Evolutionary conservation across 2,888 invertebrate species (phyloP), one percentile per base, ranked within the genome.

Genomic region (Sipha maydis): DNA sequence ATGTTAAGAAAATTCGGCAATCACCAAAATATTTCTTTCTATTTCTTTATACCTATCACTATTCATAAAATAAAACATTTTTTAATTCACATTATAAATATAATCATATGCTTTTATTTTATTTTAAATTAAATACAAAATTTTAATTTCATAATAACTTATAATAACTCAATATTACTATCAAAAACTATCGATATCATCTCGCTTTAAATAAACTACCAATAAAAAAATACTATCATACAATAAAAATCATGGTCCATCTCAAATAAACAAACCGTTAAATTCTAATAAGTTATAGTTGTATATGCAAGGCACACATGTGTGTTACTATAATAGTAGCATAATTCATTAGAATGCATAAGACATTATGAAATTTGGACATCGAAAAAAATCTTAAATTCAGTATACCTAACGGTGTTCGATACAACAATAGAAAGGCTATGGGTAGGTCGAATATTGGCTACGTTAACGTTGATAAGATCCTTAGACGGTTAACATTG

Each of bases 261-360:
- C 48, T 31, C 73, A 38, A 75, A 80, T 41, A 88, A 80, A 73
- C 31, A 17, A 88, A 88, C 86, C 86, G 80, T 88, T 88, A 80
- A 80, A 80, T 41, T 88, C 38, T 56, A 56, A 38, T 34, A 38
- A 38, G 80, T 73, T 31, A n/a, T 80, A 67, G n/a, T 7, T 80
- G 77, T 48, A 38, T n/a, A 85, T 77, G 76, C 85, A 11, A 48
- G 31, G 3, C 85, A 34, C 25, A 41, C 80, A 5, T 77, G 85
- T 77, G 31, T 67, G 56, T n/a, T 54, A 54, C 54, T 54, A 7
- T 54, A 61, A 61, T 56, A 19, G 73, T 41, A 8, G 11, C 41
- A 41, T 41, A 41, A 11, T 85, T 31, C 56, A 61, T 75, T 80
- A 80, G 80, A 80, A 88, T 88, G 56, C 86, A 75, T 28, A 73